Base-by-base conservation (phyloP, 2,888 invertebrate species). In the Diloba caeruleocephala region DNA sequence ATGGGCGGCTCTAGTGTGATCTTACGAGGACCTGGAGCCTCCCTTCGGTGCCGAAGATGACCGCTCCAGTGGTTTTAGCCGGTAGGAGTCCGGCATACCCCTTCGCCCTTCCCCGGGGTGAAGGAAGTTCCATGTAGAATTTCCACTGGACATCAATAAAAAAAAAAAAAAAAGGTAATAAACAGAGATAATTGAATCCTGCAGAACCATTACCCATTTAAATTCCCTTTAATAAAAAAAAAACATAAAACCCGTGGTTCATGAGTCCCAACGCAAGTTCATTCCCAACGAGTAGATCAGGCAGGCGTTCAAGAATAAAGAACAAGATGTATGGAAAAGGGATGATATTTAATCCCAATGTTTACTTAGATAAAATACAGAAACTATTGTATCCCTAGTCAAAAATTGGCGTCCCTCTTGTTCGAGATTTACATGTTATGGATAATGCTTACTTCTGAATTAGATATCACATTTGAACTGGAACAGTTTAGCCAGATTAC, bases 341-440 rank as follows among this genome's bases (percentile, higher is more conserved):
- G 68, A 45, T 53, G 44, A 67, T 70, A 71, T 70, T 70, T 67
- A 71, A 67, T 50, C 48, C 25, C 56, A 43, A 53, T 65, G 71
- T 59, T 62, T 56, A 59, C 51, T 32, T 15, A 48, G 51, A 71
- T 67, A 63, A 59, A 38, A 67, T 60, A 67, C 53, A 67, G 37
- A 63, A 66, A 64, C 71, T 70, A 67, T 71, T 64, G 71, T 58
- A 31, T 51, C 42, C 49, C 25, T 7, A 34, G 60, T 71, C 60
- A 70, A 71, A 64, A 70, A 70, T 57, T 8, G 51, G 14, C 29
- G 48, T 39, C 64, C 67, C 38, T 67, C 57, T 44, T 14, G 2
- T 2, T 31, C 6, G 46, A 57, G 67, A 70, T 70, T 71, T 71
- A 71, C 46, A 37, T 36, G 17, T 7, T 17, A 43, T 51, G 31